Evolutionary conservation across 1,140 invertebrate species (phyloP).

Genomic region (Sipha flava): DNA sequence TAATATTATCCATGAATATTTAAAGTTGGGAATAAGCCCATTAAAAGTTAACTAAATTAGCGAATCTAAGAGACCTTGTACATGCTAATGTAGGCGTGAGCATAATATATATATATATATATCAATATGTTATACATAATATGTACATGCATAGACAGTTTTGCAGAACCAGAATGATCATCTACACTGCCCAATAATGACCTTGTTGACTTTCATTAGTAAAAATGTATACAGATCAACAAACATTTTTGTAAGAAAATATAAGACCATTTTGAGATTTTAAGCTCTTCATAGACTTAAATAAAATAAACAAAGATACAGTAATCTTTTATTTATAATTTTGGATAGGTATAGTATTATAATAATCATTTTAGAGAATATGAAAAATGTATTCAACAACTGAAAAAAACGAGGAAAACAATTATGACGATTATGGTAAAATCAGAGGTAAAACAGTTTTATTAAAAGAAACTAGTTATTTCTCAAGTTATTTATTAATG

Average conservation of each 20-base stretch:
- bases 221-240: background rate
- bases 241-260: background rate
- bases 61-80: slow-evolving; percentile 10
- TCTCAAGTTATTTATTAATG: no score
- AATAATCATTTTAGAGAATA: no score
- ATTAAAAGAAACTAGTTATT: no score
- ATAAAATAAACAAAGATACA: no score
- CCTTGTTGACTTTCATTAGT: background rate
- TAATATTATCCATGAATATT: background rate
- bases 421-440: no score
- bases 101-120: background rate
- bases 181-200: background rate
- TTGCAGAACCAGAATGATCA: background rate
- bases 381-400: no score
- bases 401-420: no score
- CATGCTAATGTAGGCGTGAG: background rate
- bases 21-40: background rate
- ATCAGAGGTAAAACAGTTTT: no score
- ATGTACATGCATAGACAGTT: background rate
- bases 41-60: background rate
- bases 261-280: background rate
- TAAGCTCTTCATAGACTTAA: no score
- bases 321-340: no score
- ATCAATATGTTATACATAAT: slow-evolving; percentile 2
- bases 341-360: no score